A percentile compares a stretch with the other conserved stretches of the same genome.
Evolutionary conservation across 2,888 invertebrate species (phyloP).

Genomic region (Adelognathus sp.): DNA sequence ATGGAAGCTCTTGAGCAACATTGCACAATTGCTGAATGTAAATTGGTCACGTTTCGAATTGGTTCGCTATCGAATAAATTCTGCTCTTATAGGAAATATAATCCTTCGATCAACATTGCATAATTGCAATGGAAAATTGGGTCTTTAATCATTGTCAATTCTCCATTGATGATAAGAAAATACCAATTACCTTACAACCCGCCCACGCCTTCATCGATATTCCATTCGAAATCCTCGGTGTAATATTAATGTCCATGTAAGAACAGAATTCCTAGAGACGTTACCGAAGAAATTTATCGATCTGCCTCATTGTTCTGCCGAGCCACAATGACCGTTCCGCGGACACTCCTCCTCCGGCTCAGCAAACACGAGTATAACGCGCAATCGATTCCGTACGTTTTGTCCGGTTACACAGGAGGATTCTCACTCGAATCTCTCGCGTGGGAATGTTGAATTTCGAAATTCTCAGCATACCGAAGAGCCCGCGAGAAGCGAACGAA

Average conservation of each 20-base stretch:
- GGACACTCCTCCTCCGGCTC: neutral
- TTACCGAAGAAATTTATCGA: neutral
- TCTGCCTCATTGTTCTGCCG: neutral
- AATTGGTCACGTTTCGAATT: no score
- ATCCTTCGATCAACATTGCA: neutral
- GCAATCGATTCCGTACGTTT: conserved; percentile 7
- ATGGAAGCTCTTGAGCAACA: no score
- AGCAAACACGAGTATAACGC: neutral
- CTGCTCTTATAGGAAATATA: no score
- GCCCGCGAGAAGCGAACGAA: conserved; percentile 40
- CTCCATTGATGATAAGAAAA: neutral
- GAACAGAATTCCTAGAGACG: conserved; percentile 9
- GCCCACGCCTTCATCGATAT: neutral
- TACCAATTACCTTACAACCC: neutral
- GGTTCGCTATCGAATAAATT: no score
- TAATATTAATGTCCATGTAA: neutral
- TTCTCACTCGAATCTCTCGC: conserved; percentile 32
- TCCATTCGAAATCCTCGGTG: neutral
- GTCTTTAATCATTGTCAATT: neutral
- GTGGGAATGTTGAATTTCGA: conserved; percentile 54
- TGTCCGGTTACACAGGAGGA: neutral
- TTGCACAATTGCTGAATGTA: no score
- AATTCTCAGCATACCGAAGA: conserved; percentile 56
- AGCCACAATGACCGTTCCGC: neutral
- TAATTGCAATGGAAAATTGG: neutral